Evolutionary conservation across 1,140 invertebrate genomes (phyloP).

Genomic region (Drosophila punjabiensis): DNA sequence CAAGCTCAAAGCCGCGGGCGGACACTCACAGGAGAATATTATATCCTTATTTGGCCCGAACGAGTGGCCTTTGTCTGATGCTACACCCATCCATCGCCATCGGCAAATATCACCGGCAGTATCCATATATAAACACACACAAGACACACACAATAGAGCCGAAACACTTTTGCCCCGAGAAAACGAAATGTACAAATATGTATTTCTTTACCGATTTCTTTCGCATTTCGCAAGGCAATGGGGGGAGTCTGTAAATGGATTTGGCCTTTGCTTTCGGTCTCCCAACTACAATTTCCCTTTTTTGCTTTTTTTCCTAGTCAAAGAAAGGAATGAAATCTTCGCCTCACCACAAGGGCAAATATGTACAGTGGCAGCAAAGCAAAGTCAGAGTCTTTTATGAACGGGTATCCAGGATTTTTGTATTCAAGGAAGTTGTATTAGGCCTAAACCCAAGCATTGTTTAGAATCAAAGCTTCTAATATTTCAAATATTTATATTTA

Average conservation of each 20-base stretch:
- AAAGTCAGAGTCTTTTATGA: not conserved
- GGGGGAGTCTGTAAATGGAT: conserved; percentile 33
- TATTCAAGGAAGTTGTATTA: not conserved
- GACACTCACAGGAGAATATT: conserved; percentile 36
- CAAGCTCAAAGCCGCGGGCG: conserved; percentile 27
- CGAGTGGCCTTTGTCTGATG: conserved; percentile 36
- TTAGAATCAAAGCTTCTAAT: not conserved
- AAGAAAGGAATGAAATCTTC: conserved; percentile 28
- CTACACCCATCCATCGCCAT: conserved; percentile 27
- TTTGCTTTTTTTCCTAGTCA: not conserved
- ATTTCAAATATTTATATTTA: not conserved
- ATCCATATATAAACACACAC: conserved; percentile 40
- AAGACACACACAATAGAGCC: conserved; percentile 13
- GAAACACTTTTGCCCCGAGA: conserved; percentile 37
- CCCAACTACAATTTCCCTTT: conserved; percentile 33
- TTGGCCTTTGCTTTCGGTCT: conserved; percentile 28
- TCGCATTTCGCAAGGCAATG: conserved; percentile 16
- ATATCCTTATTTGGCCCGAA: conserved; percentile 36
- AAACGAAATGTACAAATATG: conserved; percentile 22
- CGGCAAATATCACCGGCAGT: conserved; percentile 34
- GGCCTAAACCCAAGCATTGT: not conserved
- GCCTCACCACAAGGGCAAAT: conserved; percentile 42
- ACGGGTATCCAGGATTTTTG: not conserved
- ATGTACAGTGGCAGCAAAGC: conserved; percentile 12
- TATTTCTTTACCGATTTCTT: conserved; percentile 20